phyloP scores from a whole-genome alignment of 2,888 invertebrate genomes.

The Lordiphosa fenestrarum region DNA sequence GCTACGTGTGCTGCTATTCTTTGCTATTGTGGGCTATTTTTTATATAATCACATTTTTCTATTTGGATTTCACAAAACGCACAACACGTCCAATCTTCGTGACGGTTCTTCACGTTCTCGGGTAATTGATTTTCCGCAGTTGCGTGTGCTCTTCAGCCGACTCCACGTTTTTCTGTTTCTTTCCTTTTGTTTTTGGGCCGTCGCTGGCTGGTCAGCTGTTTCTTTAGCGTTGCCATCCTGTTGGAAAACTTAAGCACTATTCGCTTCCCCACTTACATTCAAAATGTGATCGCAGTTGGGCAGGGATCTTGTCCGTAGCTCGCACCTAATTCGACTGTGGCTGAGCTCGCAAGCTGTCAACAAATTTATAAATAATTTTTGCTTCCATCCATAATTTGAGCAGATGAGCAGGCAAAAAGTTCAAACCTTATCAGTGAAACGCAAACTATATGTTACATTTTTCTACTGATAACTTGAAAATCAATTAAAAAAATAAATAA shows the following conservation, averaged over 20 bases:
- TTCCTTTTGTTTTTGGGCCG: no score
- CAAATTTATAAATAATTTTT: no score
- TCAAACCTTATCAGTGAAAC: no score
- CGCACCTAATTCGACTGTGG: no score
- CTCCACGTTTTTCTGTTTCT: constrained; percentile 45
- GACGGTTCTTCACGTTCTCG: constrained; percentile 41
- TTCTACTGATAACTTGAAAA: no score
- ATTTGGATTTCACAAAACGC: constrained; percentile 9
- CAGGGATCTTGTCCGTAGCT: not conserved
- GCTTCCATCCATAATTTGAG: no score
- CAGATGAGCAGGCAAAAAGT: no score
- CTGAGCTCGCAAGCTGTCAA: no score
- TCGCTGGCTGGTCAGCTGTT: constrained; percentile 44
- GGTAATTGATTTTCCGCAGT: no score
- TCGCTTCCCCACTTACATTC: constrained; percentile 22
- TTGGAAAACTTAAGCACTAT: not conserved
- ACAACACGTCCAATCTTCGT: constrained; percentile 67
- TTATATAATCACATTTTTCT: constrained; percentile 55
- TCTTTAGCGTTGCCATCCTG: constrained; percentile 39
- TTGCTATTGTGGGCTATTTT: constrained; percentile 26
- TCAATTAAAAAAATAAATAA: no score
- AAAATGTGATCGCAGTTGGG: constrained; percentile 5
- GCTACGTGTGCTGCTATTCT: constrained; percentile 5
- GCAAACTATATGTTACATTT: no score
- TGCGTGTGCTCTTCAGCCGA: constrained; percentile 18